phyloP scores from a whole-genome alignment of 2,888 invertebrate genomes.

The Pheosia gnoma region DNA sequence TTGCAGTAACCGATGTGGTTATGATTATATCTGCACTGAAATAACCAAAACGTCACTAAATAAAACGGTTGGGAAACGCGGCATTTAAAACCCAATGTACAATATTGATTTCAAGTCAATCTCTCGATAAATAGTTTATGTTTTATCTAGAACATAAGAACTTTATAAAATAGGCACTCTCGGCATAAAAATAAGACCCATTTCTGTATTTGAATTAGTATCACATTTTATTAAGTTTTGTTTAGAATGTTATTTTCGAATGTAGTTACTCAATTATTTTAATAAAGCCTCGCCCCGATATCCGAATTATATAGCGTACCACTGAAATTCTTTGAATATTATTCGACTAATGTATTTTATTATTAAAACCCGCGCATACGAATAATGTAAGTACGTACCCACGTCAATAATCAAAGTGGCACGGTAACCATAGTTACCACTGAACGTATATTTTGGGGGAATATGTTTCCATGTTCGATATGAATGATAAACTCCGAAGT shows the following conservation, averaged over 20 bases:
- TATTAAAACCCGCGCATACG: conserved; percentile 21
- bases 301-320: conserved; percentile 8
- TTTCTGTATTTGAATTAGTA: neutral
- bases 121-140: too few relatives aligned
- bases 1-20: conserved; percentile 49
- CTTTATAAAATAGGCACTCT: too few relatives aligned
- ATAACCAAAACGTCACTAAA: conserved; percentile 30
- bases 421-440: conserved; percentile 42
- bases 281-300: neutral
- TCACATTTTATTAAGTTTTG: neutral
- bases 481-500: conserved; percentile 50
- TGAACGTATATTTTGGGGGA: conserved; percentile 51
- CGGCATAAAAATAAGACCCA: too few relatives aligned
- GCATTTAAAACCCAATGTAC: neutral
- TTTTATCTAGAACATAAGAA: too few relatives aligned
- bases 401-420: conserved; percentile 3
- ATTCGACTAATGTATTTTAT: conserved; percentile 25
- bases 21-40: conserved; percentile 46
- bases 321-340: conserved; percentile 20
- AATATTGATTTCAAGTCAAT: too few relatives aligned
- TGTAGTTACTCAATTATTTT: neutral
- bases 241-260: neutral
- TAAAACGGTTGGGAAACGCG: neutral
- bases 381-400: neutral
- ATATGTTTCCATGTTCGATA: conserved; percentile 50